Base-by-base conservation (phyloP, 2,888 invertebrate species). In the Lasioglossum oenotherae region DNA sequence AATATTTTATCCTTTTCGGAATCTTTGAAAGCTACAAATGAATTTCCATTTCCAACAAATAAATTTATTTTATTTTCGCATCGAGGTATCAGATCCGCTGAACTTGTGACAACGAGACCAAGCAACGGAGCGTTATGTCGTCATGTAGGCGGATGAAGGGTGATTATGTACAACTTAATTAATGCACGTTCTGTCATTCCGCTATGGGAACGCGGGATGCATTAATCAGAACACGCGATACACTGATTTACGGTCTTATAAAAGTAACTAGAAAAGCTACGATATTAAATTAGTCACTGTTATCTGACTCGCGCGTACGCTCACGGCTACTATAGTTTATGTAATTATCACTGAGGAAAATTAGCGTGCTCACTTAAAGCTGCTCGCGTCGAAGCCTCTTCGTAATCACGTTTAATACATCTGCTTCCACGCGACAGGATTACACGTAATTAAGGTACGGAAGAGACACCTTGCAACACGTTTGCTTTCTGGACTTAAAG, bases 281-380 rank as follows among this genome's bases (percentile, higher is more conserved):
- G 82, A 86, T 75, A 89, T 90, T 87, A 86, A 90, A 90, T 91
- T 89, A 88, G 86, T 85, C 77, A 73, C 67, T 35, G 79, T 44
- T 84, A 87, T 91, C 82, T 85, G 75, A 79, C 87, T 87, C 74
- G 31, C 19, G 41, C 35, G 69, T 74, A 78, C 80, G 77, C 69
- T 80, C 64, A 64, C 27, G 53, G 76, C 74, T 53, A 78, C 80
- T 74, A 80, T 64, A 71, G 84, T 85, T 80, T 75, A 78, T 83
- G 46, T 74, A 80, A 86, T 81, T 81, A 77, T 76, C 69, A 64
- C 27, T 73, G 71, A 78, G 74, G 85, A 86, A 88, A 89, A 90
- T 88, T 89, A 84, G 60, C 69, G 64, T 35, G 60, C 31, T 38
- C 80, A 57, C 79, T 86, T 71, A 83, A 83, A 78, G 67, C 72